phyloP scores from a whole-genome alignment of 2,888 invertebrate species.

The Hypselothyrea guttata region DNA sequence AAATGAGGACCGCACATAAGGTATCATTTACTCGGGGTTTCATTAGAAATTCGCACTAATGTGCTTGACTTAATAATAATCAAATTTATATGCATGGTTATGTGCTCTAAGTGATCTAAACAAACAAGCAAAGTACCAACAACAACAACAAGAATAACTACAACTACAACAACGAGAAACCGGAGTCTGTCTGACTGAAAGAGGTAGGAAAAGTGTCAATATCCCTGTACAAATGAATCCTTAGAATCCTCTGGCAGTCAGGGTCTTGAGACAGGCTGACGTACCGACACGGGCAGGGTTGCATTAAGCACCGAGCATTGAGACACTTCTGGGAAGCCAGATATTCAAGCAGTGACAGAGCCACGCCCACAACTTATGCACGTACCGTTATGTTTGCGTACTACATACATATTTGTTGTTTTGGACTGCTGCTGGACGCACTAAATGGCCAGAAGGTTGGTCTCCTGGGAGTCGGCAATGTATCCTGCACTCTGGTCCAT shows the following conservation, averaged over 20 bases:
- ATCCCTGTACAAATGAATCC: slow-evolving; percentile 44
- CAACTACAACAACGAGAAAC: slow-evolving; percentile 2
- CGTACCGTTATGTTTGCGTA: slow-evolving; percentile 48
- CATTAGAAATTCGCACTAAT: slow-evolving; percentile 76
- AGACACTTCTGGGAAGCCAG: slow-evolving; percentile 42
- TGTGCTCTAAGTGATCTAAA: slow-evolving; percentile 73
- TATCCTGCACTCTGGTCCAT: slow-evolving; percentile 48
- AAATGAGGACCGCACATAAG: slow-evolving; percentile 8
- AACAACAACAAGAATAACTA: slow-evolving; percentile 17
- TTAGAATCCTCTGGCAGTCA: slow-evolving; percentile 28
- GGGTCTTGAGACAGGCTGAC: slow-evolving; percentile 36
- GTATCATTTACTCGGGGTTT: slow-evolving; percentile 20
- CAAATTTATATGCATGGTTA: slow-evolving; percentile 81
- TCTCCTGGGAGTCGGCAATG: slow-evolving; percentile 61
- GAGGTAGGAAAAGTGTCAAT: slow-evolving; percentile 65
- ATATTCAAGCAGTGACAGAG: slow-evolving; percentile 3
- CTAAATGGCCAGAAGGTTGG: slow-evolving; percentile 80
- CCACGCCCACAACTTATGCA: slow-evolving; percentile 43
- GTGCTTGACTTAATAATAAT: slow-evolving; percentile 80
- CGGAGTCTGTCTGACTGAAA: slow-evolving; percentile 16
- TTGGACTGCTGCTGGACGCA: slow-evolving; percentile 51
- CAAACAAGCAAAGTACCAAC: slow-evolving; percentile 34
- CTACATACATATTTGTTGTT: slow-evolving; percentile 20
- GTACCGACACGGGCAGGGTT: no score
- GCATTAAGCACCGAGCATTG: slow-evolving; percentile 3